A percentile compares a stretch with the other conserved stretches of the same genome.
These are phyloP conservation scores for Coelopa frigida DNA, from an alignment of 1,140 invertebrate species.

Conservation along the genomic window DNA sequence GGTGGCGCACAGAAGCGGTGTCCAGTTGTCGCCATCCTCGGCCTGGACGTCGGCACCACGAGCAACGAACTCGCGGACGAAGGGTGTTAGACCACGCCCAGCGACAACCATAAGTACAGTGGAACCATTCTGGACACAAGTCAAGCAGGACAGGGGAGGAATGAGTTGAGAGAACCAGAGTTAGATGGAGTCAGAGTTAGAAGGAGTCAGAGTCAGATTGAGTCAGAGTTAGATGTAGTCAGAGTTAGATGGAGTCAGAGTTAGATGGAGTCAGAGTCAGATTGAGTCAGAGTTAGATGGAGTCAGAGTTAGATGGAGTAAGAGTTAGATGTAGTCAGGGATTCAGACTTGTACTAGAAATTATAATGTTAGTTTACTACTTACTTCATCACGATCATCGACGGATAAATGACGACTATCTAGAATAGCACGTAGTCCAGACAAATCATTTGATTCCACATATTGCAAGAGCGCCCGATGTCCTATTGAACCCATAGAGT, in stretches of 20 bases:
- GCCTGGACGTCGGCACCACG: slow-evolving; percentile 83
- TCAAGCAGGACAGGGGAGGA: too few relatives aligned
- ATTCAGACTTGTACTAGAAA: not conserved
- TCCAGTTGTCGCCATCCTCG: slow-evolving; percentile 93
- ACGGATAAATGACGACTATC: slow-evolving; percentile 72
- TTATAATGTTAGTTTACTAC: slow-evolving; percentile 13
- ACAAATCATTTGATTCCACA: slow-evolving; percentile 72
- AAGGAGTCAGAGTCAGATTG: too few relatives aligned
- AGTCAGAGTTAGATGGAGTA: too few relatives aligned
- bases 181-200: too few relatives aligned
- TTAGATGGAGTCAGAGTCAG: not conserved
- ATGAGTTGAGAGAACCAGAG: too few relatives aligned
- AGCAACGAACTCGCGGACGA: slow-evolving; percentile 74
- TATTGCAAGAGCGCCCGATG: slow-evolving; percentile 70
- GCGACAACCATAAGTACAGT: slow-evolving; percentile 87
- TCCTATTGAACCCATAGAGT: slow-evolving; percentile 84
- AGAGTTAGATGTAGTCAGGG: not conserved
- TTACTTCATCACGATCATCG: slow-evolving; percentile 87
- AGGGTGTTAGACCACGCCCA: slow-evolving; percentile 67
- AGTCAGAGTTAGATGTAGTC: not conserved
- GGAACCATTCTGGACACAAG: slow-evolving; percentile 66
- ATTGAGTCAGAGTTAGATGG: too few relatives aligned
- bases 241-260: not conserved
- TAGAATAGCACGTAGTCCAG: slow-evolving; percentile 70
- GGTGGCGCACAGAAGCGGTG: slow-evolving; percentile 79